Base-by-base conservation (phyloP, 2,113 vertebrate species). In the Addax nasomaculatus region DNA sequence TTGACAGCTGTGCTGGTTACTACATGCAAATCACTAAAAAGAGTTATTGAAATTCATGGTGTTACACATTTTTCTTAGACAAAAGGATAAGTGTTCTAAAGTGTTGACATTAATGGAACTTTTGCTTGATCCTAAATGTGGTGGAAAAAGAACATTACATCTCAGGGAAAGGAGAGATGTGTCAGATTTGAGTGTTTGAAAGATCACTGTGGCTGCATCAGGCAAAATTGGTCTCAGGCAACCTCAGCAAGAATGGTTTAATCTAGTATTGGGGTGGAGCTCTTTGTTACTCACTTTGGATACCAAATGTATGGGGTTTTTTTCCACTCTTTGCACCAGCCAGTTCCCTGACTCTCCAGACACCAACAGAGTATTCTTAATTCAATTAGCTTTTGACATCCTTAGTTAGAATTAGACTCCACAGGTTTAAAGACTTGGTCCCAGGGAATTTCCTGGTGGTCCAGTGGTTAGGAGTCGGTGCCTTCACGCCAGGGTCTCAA, bases 101-200 rank as follows among this genome's bases (percentile, higher is more conserved):
- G 83, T 49, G 55, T 58, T 91, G 25, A 93, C 86, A 78, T 58
- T 93, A 62, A 91, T 97, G 91, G 78, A 76, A 73, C 29, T 62
- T 70, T 85, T 58, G 83, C 78, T 53, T 36, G 13, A 47, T 67
- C 62, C 29, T 96, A 88, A 84, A 64, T 67, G 55, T 95, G 87
- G 47, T 88, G 47, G 83, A 91, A 93, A 87, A 78, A 84, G 49
- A 60, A 49, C 17, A 62, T 90, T 84, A 81, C 12, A 9, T 95
- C 30, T 87, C 62, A 91, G 55, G 78, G 62, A 23, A 64, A 39
- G 39, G 62, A 97, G 62, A 49, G 84, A 92, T 19, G 21, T 45
- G 58, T 87, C 87, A 90, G 64, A 93, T 90, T 81, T 73, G 78
- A 76, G 60, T 55, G 90, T 90, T 39, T 87, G 86, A 76, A 93